phyloP scores from a whole-genome alignment of 2,797 vertebrate species.

The Nannoperca obscura region DNA sequence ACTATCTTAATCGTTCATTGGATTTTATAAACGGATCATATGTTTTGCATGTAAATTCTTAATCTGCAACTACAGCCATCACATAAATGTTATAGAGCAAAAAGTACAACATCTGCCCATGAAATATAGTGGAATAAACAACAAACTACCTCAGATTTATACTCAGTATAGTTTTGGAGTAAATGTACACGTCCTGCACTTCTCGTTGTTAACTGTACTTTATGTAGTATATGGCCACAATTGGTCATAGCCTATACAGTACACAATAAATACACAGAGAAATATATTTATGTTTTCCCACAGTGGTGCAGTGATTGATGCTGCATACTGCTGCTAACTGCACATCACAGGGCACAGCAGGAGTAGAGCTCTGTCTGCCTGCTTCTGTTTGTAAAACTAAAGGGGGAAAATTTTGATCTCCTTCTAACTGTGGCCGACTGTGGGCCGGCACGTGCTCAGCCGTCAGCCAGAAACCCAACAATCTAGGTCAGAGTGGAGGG shows the following conservation, averaged over 20 bases:
- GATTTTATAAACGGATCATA: background rate
- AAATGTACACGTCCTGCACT: background rate
- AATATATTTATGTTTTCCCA: background rate
- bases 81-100: background rate
- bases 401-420: slow-evolving; percentile 37
- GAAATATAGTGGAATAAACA: too few species aligned
- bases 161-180: background rate
- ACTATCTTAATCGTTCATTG: background rate
- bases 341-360: slow-evolving; percentile 29
- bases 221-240: background rate
- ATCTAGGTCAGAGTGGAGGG: slow-evolving; percentile 77
- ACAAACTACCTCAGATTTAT: background rate
- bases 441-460: slow-evolving; percentile 57
- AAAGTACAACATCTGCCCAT: too few species aligned
- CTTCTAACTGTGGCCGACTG: slow-evolving; percentile 45
- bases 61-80: background rate
- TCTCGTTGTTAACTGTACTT: background rate
- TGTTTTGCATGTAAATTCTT: background rate
- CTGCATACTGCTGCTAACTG: slow-evolving; percentile 12
- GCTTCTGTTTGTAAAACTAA: slow-evolving; percentile 41
- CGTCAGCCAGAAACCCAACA: slow-evolving; percentile 65
- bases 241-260: background rate
- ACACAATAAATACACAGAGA: background rate
- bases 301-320: slow-evolving; percentile 9
- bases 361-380: slow-evolving; percentile 8